phyloP scores from a whole-genome alignment of 2,113 vertebrate species.

The Campylomormyrus tamandua region DNA sequence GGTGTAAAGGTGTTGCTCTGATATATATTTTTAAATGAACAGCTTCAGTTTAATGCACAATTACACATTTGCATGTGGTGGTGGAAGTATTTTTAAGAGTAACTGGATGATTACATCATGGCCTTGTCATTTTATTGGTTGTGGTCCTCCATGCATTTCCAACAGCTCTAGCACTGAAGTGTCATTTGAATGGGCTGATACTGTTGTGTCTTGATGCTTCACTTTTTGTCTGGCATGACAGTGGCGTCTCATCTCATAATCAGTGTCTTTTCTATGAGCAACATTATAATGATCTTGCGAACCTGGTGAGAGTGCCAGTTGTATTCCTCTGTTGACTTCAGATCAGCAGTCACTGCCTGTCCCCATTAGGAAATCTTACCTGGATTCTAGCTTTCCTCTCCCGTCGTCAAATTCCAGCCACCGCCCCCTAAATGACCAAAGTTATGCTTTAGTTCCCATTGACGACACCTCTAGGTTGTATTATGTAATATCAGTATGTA shows the following conservation, averaged over 20 bases:
- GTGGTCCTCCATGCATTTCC: not conserved
- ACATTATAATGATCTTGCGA: not conserved
- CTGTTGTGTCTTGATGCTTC: not conserved
- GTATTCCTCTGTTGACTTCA: not conserved
- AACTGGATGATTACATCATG: not conserved
- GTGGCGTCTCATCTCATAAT: not conserved
- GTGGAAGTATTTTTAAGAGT: not conserved
- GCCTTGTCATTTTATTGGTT: not conserved
- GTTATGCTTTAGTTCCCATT: constrained; percentile 4
- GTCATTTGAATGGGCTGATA: not conserved
- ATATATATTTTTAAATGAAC: not conserved
- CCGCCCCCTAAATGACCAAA: not conserved
- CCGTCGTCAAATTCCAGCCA: not conserved
- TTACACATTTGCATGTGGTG: not conserved
- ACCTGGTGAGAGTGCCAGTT: not conserved
- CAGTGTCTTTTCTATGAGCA: not conserved
- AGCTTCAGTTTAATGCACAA: not conserved
- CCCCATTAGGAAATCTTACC: not conserved
- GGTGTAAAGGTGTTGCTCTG: not conserved
- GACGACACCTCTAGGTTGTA: not conserved
- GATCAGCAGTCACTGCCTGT: not conserved
- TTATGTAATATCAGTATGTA: not conserved
- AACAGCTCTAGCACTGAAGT: not conserved
- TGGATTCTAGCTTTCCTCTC: not conserved
- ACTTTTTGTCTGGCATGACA: not conserved